These are phyloP conservation scores for Dione juno DNA, from an alignment of 2,888 invertebrate genomes.

Conservation along the genomic window DNA sequence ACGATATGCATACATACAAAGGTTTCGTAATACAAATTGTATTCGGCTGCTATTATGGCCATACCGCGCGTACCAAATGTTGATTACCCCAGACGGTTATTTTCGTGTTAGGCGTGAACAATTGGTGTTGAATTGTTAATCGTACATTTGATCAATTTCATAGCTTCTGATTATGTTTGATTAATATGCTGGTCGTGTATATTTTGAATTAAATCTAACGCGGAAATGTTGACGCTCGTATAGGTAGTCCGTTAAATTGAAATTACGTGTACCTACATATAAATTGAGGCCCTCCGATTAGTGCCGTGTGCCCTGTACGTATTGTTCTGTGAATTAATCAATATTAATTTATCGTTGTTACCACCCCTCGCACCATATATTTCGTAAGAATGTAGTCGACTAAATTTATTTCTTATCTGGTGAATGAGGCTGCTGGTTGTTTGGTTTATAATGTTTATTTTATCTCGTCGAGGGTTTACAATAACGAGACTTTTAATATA, in stretches of 20 bases:
- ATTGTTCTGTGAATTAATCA: constrained; percentile 8
- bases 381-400: constrained; percentile 26
- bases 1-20: constrained; percentile 37
- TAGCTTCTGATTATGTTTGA: constrained; percentile 52
- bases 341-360: constrained; percentile 30
- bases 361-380: constrained; percentile 26
- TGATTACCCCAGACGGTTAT: constrained; percentile 52
- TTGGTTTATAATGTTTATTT: constrained; percentile 41
- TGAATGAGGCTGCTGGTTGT: constrained; percentile 38
- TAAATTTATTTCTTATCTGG: constrained; percentile 42
- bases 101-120: constrained; percentile 51
- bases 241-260: constrained; percentile 54
- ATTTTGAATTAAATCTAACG: constrained; percentile 68
- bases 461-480: constrained; percentile 36
- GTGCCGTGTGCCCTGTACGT: not conserved
- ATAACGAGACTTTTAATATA: constrained; percentile 29
- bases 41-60: constrained; percentile 31
- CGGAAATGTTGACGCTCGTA: constrained; percentile 45
- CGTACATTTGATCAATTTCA: constrained; percentile 61
- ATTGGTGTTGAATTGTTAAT: constrained; percentile 57
- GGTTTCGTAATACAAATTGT: constrained; percentile 33
- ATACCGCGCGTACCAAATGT: constrained; percentile 45
- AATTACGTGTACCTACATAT: constrained; percentile 23
- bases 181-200: constrained; percentile 63
- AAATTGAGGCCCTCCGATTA: constrained; percentile 7